Evolutionary conservation across 2,888 invertebrate genomes (phyloP), one percentile per base, ranked within the genome.

Genomic region (Galerucella nymphaeae): DNA sequence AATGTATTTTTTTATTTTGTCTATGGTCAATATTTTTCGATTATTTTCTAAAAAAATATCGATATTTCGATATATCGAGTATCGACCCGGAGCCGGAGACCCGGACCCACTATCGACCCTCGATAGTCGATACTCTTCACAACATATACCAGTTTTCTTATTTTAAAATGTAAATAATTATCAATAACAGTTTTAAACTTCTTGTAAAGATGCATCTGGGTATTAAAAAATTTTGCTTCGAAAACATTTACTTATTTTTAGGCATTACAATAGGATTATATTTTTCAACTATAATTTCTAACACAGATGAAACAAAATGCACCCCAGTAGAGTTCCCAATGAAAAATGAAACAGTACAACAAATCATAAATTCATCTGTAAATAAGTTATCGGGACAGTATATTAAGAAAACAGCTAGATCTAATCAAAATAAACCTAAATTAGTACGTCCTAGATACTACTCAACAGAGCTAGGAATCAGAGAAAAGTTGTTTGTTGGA

Each of bases 381-480:
- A 80, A 80, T 65, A 77, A 80, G 30, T 73, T 78, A 11, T 77
- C 76, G 10, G 77, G 77, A 6, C 78, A 76, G 64, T 75, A 79
- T 63, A 58, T 77, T 6, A 82, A 80, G 63, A 82, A 79, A 76
- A 65, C 78, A 1, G 8, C 30, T 9, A 78, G 63, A 61, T 59
- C 71, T 9, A 76, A 72, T 42, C 65, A 72, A n/a, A 81, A 81
- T 48, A 84, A 84, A 69, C 74, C 80, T 82, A 90, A 91, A 79
- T 89, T 95, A 77, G 89, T 93, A 68, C 90, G 98, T 2, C 97
- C 98, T 0, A 90, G 98, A 23, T 99, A 97, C 88, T 97, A 96
- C 84, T 96, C 96, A 63, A 96, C 98, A 0, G 99, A 99, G 86
- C 90, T 99, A 70, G 98, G 97, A 18, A 97, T 98, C 80, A 90